Conservation (phyloP, 2,888 invertebrate genomes). For the Linyphia triangularis region DNA sequence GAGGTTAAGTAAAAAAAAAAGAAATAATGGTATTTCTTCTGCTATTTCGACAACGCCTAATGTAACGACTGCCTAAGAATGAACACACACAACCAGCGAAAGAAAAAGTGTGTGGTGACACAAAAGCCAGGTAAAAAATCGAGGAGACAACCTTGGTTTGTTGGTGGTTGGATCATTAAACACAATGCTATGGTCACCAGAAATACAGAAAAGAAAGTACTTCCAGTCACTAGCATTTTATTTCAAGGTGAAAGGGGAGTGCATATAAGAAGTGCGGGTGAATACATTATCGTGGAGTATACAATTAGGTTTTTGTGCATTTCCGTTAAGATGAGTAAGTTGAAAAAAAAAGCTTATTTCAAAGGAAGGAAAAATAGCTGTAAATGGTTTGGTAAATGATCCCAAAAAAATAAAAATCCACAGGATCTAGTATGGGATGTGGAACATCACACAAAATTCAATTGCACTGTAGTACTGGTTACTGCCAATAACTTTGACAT, state of each 20-base stretch:
- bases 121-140: slow-evolving; percentile 12
- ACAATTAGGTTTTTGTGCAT: neutral
- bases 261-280: neutral
- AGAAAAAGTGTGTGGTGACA: slow-evolving; percentile 25
- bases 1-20: neutral
- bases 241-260: slow-evolving; percentile 41
- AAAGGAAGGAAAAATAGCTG: too few relatives aligned
- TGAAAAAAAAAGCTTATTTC: neutral
- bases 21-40: slow-evolving; percentile 18
- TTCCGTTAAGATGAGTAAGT: neutral
- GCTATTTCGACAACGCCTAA: slow-evolving; percentile 55
- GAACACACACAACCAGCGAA: slow-evolving; percentile 4
- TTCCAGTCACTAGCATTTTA: neutral
- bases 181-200: slow-evolving; percentile 14
- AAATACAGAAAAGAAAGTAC: neutral
- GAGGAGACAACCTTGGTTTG: slow-evolving; percentile 14
- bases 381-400: too few relatives aligned
- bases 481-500: too few relatives aligned
- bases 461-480: too few relatives aligned
- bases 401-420: too few relatives aligned
- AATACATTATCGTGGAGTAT: neutral
- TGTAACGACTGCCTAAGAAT: slow-evolving; percentile 21
- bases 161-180: slow-evolving; percentile 36
- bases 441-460: too few relatives aligned
- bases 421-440: too few relatives aligned